A percentile compares a stretch with the other conserved stretches of the same genome.
Evolutionary conservation across 2,797 vertebrate species (phyloP).

Genomic region (Microchirus variegatus): DNA sequence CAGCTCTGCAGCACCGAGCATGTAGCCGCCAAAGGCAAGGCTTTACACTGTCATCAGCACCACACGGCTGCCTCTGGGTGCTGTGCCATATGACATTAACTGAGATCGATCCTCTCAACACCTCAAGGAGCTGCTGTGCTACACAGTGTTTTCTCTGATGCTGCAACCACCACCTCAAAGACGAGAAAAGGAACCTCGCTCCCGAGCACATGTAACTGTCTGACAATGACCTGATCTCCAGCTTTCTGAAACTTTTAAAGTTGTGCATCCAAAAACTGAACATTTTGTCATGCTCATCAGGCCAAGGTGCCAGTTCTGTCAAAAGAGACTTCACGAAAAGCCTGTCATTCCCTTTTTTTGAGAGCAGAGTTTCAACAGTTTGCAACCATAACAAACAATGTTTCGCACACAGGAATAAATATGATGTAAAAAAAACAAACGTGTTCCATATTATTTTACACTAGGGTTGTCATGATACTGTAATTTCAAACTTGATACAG

Average conservation of each 20-base stretch:
- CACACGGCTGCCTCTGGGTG: conserved; percentile 79
- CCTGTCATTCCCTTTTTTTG: neutral
- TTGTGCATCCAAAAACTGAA: conserved; percentile 4
- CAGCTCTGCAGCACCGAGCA: conserved; percentile 70
- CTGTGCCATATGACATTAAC: conserved; percentile 78
- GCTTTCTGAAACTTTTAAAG: conserved; percentile 39
- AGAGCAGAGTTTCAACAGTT: conserved; percentile 8
- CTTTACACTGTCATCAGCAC: conserved; percentile 80
- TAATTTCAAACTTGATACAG: neutral
- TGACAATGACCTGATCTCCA: conserved; percentile 60
- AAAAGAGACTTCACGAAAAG: neutral
- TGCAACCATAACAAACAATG: neutral
- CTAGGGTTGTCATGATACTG: neutral
- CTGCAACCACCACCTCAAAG: conserved; percentile 61
- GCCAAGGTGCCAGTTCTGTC: conserved; percentile 1
- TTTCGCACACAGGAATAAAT: neutral
- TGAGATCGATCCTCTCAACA: conserved; percentile 76
- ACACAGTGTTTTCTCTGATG: conserved; percentile 61
- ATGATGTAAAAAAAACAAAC: neutral
- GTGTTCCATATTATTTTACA: neutral
- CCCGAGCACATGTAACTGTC: conserved; percentile 43
- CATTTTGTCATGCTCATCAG: conserved; percentile 15
- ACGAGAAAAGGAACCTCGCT: conserved; percentile 52
- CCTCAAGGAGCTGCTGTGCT: conserved; percentile 75
- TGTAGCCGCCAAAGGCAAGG: conserved; percentile 82